Evolutionary conservation across 2,888 invertebrate genomes (phyloP), one percentile per base, ranked within the genome.

Genomic region (Amiota mariae): DNA sequence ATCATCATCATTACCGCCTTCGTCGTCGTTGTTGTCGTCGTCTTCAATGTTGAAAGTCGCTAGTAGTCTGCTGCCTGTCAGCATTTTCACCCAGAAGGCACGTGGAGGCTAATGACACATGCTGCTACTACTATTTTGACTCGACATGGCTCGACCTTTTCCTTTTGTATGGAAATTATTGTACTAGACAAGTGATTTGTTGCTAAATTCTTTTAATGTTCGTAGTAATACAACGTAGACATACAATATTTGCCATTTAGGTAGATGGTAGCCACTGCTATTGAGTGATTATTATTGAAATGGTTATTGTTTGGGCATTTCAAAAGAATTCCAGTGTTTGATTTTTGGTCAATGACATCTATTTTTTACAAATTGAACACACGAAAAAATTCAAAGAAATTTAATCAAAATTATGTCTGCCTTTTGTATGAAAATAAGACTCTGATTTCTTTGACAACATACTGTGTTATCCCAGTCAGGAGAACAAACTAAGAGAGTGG

Each of bases 11-110:
- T 24, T 3, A 15, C 11, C 54, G 12, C n/a, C n/a, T n/a, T 11
- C 54, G 12, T 12, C 54, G 12, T 12, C 54, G 11, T 54, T 12
- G 15, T 54, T n/a, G 15, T 54, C 3, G 15, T 54, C 54, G 15
- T 54, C 12, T 15, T 54, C 8, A 9, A 15, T 6, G 54, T 54
- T 15, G 12, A 15, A 15, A 9, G 15, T 54, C 54, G 54, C 11
- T 54, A 54, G 54, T 54, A 15, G 48, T 66, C 66, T 49, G 66
- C 15, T 49, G 66, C 10, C 66, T 66, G 66, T 49, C 66, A 66
- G 36, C 66, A 36, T 48, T 66, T 36, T 66, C n/a, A 48, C 10
- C 20, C 48, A 49, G 18, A 48, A 48, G 10, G 48, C 66, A 49
- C 18, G 47, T 66, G 18, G 54, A 12, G 15, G 15, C 20, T 49